Conservation (phyloP, 2,113 vertebrate species). For the Sinocyclocheilus grahami region DNA sequence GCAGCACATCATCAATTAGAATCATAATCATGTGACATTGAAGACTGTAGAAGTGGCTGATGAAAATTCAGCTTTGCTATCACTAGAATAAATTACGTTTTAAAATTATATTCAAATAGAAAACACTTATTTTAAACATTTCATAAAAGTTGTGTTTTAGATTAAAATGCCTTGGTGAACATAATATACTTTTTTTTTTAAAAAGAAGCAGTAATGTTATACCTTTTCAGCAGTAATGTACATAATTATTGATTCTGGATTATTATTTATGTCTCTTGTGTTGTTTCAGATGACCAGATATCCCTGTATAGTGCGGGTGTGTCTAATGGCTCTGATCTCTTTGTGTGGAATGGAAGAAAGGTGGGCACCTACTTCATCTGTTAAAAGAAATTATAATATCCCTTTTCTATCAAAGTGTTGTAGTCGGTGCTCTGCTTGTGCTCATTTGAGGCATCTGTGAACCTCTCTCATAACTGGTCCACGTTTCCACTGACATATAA, state of each 20-base stretch:
- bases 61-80: background rate
- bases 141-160: background rate
- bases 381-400: background rate
- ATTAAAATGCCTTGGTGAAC: background rate
- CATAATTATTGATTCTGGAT: background rate
- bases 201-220: too few relatives aligned
- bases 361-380: constrained; percentile 67
- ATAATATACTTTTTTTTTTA: background rate
- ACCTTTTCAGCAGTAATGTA: background rate
- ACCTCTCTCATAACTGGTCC: background rate
- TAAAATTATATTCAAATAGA: background rate
- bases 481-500: background rate
- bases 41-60: background rate
- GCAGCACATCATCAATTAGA: too few relatives aligned
- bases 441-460: background rate
- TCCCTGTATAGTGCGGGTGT: constrained; percentile 78
- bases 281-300: constrained; percentile 80
- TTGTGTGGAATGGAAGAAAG: constrained; percentile 94
- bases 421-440: background rate
- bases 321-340: constrained; percentile 81
- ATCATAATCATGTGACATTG: too few relatives aligned
- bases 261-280: constrained; percentile 25
- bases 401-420: background rate
- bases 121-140: background rate
- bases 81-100: background rate